phyloP scores from a whole-genome alignment of 1,140 invertebrate species.

The Cherax destructor region DNA sequence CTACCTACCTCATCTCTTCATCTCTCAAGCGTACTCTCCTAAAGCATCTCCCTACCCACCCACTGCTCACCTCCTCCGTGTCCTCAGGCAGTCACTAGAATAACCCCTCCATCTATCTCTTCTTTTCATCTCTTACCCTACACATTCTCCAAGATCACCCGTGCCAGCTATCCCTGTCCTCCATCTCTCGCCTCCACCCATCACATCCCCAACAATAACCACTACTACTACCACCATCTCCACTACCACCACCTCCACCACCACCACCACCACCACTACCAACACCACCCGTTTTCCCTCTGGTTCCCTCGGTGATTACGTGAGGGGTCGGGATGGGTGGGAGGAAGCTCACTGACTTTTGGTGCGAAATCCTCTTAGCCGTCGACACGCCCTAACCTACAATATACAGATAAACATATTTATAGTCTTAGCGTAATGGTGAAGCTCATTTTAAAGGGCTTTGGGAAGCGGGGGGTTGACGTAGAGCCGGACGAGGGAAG shows the following conservation, averaged over 20 bases:
- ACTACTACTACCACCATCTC: neutral
- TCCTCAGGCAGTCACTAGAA: no score
- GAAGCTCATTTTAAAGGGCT: constrained; percentile 44
- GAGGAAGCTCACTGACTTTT: constrained; percentile 53
- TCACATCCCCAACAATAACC: neutral
- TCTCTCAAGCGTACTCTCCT: no score
- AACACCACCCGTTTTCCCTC: constrained; percentile 23
- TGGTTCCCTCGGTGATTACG: constrained; percentile 59
- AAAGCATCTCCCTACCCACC: no score
- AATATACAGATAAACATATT: constrained; percentile 65
- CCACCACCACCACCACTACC: neutral
- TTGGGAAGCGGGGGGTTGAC: constrained; percentile 15
- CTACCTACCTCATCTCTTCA: no score
- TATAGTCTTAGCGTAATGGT: constrained; percentile 62
- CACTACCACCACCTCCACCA: no score
- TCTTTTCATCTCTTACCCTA: neutral
- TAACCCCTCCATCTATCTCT: neutral
- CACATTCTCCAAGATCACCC: neutral
- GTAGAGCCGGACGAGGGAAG: neutral
- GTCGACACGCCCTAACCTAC: constrained; percentile 56
- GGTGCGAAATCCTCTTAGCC: constrained; percentile 60
- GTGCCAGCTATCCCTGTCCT: neutral
- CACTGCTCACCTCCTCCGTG: no score
- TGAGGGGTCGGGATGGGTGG: neutral
- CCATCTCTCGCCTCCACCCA: neutral